Evolutionary conservation across 1,140 invertebrate species (phyloP), one percentile per base, ranked within the genome.

Genomic region (Drosophila obscura): DNA sequence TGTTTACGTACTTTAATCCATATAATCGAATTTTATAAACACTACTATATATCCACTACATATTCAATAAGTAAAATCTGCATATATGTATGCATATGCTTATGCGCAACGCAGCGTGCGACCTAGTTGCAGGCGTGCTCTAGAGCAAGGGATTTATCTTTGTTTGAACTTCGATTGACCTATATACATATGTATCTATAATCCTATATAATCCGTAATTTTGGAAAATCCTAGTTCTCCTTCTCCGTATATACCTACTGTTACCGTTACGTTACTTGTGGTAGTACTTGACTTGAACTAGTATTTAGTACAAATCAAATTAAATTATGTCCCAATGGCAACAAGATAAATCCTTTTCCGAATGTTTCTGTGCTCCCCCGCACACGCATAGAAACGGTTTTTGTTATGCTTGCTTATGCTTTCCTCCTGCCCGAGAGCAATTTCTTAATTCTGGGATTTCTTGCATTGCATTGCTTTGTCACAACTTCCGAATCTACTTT

Each of bases 91-190:
- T 90, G 88, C 87, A 82, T 83, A 79, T 78, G 77, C 59, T 48
- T 26, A 68, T 55, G 53, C 7, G 48, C 57, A 59, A 59, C 28
- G 45, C 60, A 56, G 45, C 52, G 64, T 62, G 67, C 59, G 55
- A 67, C 24, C 65, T 78, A 74, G 63, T 73, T 80, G 78, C 63
- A 73, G 76, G 31, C 69, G 63, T 65, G 63, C 65, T 73, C 63
- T 79, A 78, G 71, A 64, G 55, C 83, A 88, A 80, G 79, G 81
- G 84, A 87, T 89, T 88, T 88, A 88, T 88, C 84, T 88, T 83
- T 79, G 65, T 71, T 65, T 66, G 28, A 56, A 52, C 45, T 58
- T 46, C 24, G 28, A 13, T 57, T 51, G 31, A 48, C 4, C 50
- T 28, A 52, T 13, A 13, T 52, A n/a, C 13, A 39, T 55, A 48